Evolutionary conservation across 1,140 invertebrate genomes (phyloP).

Genomic region (Littorina saxatilis): DNA sequence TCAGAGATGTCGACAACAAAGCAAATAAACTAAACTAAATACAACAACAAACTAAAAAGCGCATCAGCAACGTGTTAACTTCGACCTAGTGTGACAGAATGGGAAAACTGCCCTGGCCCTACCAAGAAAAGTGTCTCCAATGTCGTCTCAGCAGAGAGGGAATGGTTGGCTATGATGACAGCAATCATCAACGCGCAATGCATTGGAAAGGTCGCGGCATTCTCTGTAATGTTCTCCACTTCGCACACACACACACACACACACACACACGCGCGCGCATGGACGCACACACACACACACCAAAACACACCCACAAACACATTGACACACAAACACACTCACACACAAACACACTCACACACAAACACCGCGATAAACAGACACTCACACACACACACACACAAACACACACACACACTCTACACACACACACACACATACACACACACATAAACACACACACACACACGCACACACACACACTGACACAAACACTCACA

Average conservation of each 20-base stretch:
- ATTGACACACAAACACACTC: not conserved
- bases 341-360: constrained; percentile 8
- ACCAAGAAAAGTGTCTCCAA: too few relatives aligned
- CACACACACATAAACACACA: not conserved
- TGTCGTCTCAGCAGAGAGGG: too few relatives aligned
- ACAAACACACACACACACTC: constrained; percentile 12
- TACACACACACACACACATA: not conserved
- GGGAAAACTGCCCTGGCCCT: too few relatives aligned
- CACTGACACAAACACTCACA: not conserved
- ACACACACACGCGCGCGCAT: constrained; percentile 14
- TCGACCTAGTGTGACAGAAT: too few relatives aligned
- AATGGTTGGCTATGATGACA: too few relatives aligned
- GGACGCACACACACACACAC: constrained; percentile 1
- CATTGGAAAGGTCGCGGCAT: too few relatives aligned
- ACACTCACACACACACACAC: not conserved
- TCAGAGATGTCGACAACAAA: too few relatives aligned
- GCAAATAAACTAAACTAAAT: too few relatives aligned
- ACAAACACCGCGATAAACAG: not conserved
- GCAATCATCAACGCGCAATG: too few relatives aligned
- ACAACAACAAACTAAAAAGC: too few relatives aligned
- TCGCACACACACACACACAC: constrained; percentile 22
- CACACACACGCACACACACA: constrained; percentile 3
- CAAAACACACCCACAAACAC: not conserved
- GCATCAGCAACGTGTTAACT: too few relatives aligned
- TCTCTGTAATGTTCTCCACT: too few relatives aligned